Percentiles rank a stretch among this genome's conserved stretches.
phyloP scores from a whole-genome alignment of 2,113 vertebrate species.

The Helogale parvula region DNA sequence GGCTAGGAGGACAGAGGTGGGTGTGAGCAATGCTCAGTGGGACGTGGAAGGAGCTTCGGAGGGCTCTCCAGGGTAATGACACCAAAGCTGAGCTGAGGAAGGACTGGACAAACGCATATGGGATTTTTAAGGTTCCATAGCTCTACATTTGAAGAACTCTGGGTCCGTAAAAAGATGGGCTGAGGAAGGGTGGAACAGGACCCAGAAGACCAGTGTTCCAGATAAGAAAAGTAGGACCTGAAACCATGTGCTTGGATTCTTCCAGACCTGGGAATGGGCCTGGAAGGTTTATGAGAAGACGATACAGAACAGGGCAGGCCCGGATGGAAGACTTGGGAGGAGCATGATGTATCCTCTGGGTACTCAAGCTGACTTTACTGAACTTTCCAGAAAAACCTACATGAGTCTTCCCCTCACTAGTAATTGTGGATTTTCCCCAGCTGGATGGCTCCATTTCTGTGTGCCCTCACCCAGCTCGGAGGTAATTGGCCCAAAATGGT shows the following conservation, averaged over 20 bases:
- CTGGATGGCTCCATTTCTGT: neutral
- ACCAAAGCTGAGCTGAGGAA: neutral
- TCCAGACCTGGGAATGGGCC: neutral
- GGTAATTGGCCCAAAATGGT: neutral
- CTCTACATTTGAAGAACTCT: neutral
- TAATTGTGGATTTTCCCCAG: neutral
- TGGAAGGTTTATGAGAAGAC: neutral
- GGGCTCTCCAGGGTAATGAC: neutral
- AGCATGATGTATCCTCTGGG: fast-evolving
- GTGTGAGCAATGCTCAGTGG: neutral
- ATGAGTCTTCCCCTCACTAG: neutral
- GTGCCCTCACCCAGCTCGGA: neutral
- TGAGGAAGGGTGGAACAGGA: neutral
- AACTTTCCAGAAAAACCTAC: neutral
- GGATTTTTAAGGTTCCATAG: neutral
- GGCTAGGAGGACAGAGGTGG: neutral
- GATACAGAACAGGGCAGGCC: neutral
- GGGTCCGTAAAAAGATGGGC: neutral
- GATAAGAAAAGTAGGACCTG: neutral
- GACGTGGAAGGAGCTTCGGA: neutral
- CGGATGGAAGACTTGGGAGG: neutral
- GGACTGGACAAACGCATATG: neutral
- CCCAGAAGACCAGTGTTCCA: neutral
- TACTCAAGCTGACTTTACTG: neutral
- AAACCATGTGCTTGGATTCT: neutral